These are phyloP conservation scores for Cryptophagus acutangulus DNA, from an alignment of 2,888 invertebrate genomes.

Conservation along the genomic window DNA sequence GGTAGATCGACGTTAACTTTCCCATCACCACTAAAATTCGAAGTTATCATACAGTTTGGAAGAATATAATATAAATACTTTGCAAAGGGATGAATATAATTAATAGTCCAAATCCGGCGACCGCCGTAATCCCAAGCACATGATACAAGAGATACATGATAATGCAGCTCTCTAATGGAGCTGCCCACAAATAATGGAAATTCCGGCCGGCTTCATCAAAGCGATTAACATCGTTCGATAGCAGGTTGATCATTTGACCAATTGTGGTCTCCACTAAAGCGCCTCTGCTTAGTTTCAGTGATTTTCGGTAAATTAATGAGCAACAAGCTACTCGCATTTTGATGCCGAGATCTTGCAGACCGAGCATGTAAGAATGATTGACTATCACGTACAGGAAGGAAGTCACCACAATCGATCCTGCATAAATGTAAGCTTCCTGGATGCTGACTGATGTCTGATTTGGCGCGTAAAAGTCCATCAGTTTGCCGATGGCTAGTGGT, in stretches of 20 bases:
- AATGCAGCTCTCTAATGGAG: slow-evolving; percentile 70
- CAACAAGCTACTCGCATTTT: slow-evolving; percentile 79
- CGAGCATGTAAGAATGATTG: slow-evolving; percentile 78
- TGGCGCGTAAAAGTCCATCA: slow-evolving; percentile 33
- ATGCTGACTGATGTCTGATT: slow-evolving; percentile 24
- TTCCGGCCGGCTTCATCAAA: slow-evolving; percentile 78
- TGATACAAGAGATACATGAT: slow-evolving; percentile 65
- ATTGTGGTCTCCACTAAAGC: slow-evolving; percentile 80
- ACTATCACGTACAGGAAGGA: slow-evolving; percentile 61
- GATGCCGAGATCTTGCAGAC: slow-evolving; percentile 74
- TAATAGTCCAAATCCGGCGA: slow-evolving; percentile 53
- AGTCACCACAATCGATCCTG: slow-evolving; percentile 28
- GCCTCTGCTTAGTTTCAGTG: slow-evolving; percentile 64
- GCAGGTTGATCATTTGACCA: slow-evolving; percentile 50
- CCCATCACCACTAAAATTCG: slow-evolving; percentile 35
- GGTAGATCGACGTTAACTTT: slow-evolving; percentile 39
- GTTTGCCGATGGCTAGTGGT: slow-evolving; percentile 33
- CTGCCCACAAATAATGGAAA: slow-evolving; percentile 74
- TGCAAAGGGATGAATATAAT: slow-evolving; percentile 49
- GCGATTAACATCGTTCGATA: slow-evolving; percentile 83
- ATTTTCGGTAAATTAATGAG: slow-evolving; percentile 76
- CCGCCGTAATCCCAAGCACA: slow-evolving; percentile 51
- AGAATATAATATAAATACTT: slow-evolving; percentile 34
- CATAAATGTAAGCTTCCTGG: slow-evolving; percentile 31
- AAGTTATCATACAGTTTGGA: neutral